Conservation (phyloP, 2,888 invertebrate genomes). For the Steromphala cineraria region DNA sequence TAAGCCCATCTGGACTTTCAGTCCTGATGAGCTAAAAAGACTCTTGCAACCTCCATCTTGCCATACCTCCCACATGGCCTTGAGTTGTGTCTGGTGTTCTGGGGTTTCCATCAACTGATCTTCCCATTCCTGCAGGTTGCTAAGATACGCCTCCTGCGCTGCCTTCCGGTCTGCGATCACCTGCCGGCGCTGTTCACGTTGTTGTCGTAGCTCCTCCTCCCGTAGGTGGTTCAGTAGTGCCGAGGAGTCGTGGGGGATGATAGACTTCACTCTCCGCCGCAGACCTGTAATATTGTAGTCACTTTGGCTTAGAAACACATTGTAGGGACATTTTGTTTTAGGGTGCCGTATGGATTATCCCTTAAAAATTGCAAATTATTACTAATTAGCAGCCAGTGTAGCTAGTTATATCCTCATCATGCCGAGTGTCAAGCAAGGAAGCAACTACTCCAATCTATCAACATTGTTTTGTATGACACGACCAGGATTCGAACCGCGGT, state of each 20-base stretch:
- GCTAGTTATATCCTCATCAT: too few species aligned
- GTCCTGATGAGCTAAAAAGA: too few species aligned
- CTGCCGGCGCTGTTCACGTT: conserved; percentile 67
- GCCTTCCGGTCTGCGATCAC: conserved; percentile 73
- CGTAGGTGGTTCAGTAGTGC: conserved; percentile 73
- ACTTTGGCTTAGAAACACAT: too few species aligned
- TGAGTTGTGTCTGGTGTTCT: conserved; percentile 74
- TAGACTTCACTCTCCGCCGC: conserved; percentile 53
- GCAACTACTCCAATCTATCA: too few species aligned
- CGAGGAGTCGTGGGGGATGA: conserved; percentile 66
- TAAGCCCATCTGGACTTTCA: too few species aligned
- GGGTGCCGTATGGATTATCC: too few species aligned
- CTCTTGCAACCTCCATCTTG: neutral
- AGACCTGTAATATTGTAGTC: conserved; percentile 45
- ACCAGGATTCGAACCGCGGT: too few species aligned
- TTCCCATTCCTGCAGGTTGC: conserved; percentile 77
- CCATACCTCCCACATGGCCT: conserved; percentile 79
- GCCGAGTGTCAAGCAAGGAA: too few species aligned
- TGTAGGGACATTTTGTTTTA: too few species aligned
- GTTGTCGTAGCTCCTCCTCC: conserved; percentile 71
- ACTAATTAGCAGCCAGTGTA: too few species aligned
- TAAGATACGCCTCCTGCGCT: conserved; percentile 75
- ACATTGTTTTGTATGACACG: too few species aligned
- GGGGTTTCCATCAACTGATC: conserved; percentile 74
- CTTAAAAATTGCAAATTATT: too few species aligned